Evolutionary conservation across 2,888 invertebrate genomes (phyloP).

Genomic region (Bembecia ichneumoniformis): DNA sequence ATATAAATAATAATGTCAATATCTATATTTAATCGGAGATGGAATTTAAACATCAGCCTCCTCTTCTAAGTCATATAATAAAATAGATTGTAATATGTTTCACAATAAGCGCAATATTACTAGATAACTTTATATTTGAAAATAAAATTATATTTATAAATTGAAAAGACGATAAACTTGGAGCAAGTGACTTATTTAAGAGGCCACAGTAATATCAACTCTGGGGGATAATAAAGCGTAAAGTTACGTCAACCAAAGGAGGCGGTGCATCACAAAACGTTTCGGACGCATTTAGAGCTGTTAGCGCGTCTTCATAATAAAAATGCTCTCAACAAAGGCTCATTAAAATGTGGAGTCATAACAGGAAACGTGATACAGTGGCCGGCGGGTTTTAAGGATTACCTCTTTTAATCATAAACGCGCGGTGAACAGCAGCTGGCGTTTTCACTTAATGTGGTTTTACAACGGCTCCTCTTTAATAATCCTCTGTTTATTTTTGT

Average conservation of each 20-base stretch:
- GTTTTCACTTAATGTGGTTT: slow-evolving; percentile 65
- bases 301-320: slow-evolving; percentile 55
- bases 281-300: slow-evolving; percentile 42
- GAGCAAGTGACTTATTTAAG: background rate
- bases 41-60: too few relatives aligned
- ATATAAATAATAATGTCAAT: too few relatives aligned
- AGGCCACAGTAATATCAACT: slow-evolving; percentile 1
- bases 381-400: slow-evolving; percentile 42
- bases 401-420: slow-evolving; percentile 64
- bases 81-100: too few relatives aligned
- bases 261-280: slow-evolving; percentile 18
- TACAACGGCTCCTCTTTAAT: slow-evolving; percentile 59
- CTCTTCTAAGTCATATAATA: too few relatives aligned
- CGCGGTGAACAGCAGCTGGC: slow-evolving; percentile 63
- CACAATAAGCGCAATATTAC: too few relatives aligned
- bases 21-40: too few relatives aligned
- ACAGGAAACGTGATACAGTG: slow-evolving; percentile 68
- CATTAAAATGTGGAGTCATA: slow-evolving; percentile 69
- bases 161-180: slow-evolving; percentile 15
- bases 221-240: slow-evolving; percentile 33
- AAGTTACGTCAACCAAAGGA: slow-evolving; percentile 12
- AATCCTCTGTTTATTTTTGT: slow-evolving; percentile 63
- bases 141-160: too few relatives aligned
- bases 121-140: too few relatives aligned
- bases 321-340: slow-evolving; percentile 51